Evolutionary conservation across 2,888 invertebrate genomes (phyloP), one percentile per base, ranked within the genome.

Genomic region (Stenodema calcarata): DNA sequence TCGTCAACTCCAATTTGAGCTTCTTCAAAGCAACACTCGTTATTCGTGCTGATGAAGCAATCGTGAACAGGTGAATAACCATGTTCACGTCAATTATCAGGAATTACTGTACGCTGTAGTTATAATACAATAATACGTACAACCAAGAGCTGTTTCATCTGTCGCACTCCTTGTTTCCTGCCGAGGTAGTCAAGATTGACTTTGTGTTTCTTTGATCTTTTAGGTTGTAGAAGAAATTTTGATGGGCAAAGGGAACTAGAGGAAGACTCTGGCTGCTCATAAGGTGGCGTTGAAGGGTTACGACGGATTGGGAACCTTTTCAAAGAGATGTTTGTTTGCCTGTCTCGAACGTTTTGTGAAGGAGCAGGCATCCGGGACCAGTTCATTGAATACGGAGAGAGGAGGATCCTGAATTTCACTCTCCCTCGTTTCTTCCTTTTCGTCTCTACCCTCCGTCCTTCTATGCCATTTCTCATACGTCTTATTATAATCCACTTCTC

Each of bases 301-400:
- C 23, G 78, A 27, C 44, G 54, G 80, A 54, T 54, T 54, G 54
- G 50, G 80, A 30, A n/a, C 80, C 80, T 3, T 23, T 80, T 35
- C 2, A 50, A 80, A 80, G 54, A 27, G 50, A 27, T 50, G 80
- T 80, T 80, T 80, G 80, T 80, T 80, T 80, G 80, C 54, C 78
- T 54, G 80, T 54, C 80, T 42, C 80, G 80, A 27, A 80, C 12
- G 80, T 54, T 80, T 80, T 80, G 80, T 80, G 50, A 7, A 54
- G 41, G 80, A 80, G 54, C 54, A 54, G 47, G 42, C 78, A 73
- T 54, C 54, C 27, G 50, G 80, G 80, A 62, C 62, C 62, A 27
- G 50, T 54, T 54, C 80, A 30, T 80, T 80, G 80, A 80, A 54
- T 50, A 80, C 44, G 1, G 2, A 35, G 44, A 78, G 27, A 42